Evolutionary conservation across 2,888 invertebrate genomes (phyloP).

Genomic region (Agonopterix arenella): DNA sequence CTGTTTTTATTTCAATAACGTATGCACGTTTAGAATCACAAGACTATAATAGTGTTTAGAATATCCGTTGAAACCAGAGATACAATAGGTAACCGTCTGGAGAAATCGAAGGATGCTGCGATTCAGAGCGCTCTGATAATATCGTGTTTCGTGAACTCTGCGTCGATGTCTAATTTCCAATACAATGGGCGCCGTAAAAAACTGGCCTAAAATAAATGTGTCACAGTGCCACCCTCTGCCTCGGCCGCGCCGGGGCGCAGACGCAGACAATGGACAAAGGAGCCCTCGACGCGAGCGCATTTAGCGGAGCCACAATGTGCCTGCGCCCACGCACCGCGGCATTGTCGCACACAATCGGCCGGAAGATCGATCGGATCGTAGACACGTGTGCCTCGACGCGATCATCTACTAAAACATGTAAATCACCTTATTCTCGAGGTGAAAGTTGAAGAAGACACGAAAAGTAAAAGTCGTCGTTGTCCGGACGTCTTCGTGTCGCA

Average conservation of each 20-base stretch:
- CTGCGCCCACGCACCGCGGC: constrained; percentile 53
- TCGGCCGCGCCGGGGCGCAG: constrained; percentile 11
- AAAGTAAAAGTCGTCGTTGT: constrained; percentile 65
- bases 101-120: constrained; percentile 51
- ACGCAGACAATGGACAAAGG: constrained; percentile 68
- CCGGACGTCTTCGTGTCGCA: constrained; percentile 32
- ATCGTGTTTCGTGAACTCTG: constrained; percentile 70
- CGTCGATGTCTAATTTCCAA: constrained; percentile 69
- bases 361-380: constrained; percentile 37
- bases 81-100: constrained; percentile 37
- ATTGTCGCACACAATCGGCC: constrained; percentile 39
- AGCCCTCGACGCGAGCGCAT: constrained; percentile 45
- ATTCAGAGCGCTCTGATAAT: constrained; percentile 53
- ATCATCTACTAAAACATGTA: constrained; percentile 45
- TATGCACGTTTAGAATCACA: constrained; percentile 29
- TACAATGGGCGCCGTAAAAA: constrained; percentile 72
- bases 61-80: constrained; percentile 30
- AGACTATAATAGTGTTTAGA: constrained; percentile 21
- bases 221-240: constrained; percentile 71
- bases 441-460: constrained; percentile 66
- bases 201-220: constrained; percentile 72
- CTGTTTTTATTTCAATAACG: constrained; percentile 52
- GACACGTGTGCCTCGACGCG: constrained; percentile 32
- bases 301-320: constrained; percentile 47
- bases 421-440: constrained; percentile 63